Evolutionary conservation across 2,888 invertebrate genomes (phyloP).

Genomic region (Aphodius granarius): DNA sequence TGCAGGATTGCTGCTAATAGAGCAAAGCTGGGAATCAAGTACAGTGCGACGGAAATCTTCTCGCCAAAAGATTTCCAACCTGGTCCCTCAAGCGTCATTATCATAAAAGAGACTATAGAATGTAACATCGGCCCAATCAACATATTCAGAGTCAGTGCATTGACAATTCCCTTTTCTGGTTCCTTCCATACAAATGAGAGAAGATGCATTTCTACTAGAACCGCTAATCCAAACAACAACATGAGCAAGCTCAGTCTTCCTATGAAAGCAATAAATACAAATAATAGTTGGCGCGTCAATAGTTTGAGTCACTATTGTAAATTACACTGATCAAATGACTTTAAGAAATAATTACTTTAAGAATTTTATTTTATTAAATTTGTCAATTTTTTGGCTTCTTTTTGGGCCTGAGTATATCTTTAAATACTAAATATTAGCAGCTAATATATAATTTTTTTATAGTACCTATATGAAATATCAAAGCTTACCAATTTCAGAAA

Average conservation of each 20-base stretch:
- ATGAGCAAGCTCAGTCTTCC: neutral
- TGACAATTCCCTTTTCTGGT: neutral
- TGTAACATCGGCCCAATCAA: neutral
- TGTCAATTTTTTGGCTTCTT: too few species aligned
- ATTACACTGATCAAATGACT: too few species aligned
- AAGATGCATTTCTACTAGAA: neutral
- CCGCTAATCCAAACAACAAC: slow-evolving; percentile 5
- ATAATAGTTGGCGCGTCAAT: too few species aligned
- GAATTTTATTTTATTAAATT: too few species aligned
- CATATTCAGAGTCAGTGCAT: neutral
- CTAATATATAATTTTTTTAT: neutral
- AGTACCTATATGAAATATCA: neutral
- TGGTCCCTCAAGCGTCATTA: neutral
- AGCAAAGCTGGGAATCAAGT: neutral
- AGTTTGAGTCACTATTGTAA: too few species aligned
- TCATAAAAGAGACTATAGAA: neutral
- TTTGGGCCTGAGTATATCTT: too few species aligned
- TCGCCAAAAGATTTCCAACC: neutral
- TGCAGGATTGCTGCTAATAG: neutral
- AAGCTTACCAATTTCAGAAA: slow-evolving; percentile 57
- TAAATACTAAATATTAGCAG: too few species aligned
- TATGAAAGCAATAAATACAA: neutral
- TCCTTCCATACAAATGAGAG: neutral
- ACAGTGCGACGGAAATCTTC: neutral
- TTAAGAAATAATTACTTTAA: too few species aligned